Conservation (phyloP, 2,113 vertebrate genomes). For the Entomyzon cyanotis region DNA sequence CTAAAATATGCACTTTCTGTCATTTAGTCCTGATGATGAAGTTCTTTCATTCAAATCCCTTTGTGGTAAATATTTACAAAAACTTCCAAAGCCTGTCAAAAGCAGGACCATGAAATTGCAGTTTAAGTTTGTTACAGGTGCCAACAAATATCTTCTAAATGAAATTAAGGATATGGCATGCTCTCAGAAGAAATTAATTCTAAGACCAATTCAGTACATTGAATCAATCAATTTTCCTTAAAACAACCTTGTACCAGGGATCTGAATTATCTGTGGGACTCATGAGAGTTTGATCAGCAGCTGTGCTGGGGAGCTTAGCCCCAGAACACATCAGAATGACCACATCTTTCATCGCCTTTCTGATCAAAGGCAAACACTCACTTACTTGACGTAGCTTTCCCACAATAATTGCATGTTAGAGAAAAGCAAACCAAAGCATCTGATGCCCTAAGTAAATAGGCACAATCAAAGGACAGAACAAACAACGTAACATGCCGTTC, state of each 20-base stretch:
- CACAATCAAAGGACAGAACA: slow-evolving; percentile 27
- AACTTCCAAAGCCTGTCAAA: not conserved
- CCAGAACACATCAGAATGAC: slow-evolving; percentile 32
- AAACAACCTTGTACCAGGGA: not conserved
- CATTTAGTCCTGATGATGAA: not conserved
- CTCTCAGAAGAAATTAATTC: not conserved
- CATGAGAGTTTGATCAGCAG: slow-evolving; percentile 4
- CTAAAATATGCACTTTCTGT: not conserved
- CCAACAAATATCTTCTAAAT: not conserved
- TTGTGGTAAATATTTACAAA: not conserved
- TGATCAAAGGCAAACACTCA: slow-evolving; percentile 36
- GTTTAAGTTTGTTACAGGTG: not conserved
- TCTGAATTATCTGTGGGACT: not conserved
- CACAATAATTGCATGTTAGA: slow-evolving; percentile 32
- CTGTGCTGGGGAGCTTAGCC: not conserved
- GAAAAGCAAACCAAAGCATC: slow-evolving; percentile 20
- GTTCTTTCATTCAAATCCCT: not conserved
- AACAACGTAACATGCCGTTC: not conserved
- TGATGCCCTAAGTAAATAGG: slow-evolving; percentile 42
- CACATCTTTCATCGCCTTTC: slow-evolving; percentile 3
- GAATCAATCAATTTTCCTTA: not conserved
- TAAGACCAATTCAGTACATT: not conserved
- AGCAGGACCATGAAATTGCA: not conserved
- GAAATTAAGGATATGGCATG: not conserved
- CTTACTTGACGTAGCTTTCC: slow-evolving; percentile 29